Evolutionary conservation across 2,797 vertebrate genomes (phyloP).

Genomic region (Bradypodion pumilum): DNA sequence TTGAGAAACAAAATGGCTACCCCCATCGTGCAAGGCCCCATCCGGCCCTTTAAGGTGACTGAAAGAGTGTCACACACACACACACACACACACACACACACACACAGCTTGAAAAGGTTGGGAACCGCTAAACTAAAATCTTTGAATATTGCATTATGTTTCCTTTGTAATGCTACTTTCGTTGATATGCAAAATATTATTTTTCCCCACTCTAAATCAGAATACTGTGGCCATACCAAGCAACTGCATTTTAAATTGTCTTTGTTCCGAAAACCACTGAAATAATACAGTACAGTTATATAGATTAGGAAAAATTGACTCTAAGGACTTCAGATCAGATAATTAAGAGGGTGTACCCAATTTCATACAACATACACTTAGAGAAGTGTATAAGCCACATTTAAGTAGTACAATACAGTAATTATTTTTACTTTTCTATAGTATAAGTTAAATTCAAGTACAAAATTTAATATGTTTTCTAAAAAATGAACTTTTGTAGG

Average conservation of each 20-base stretch:
- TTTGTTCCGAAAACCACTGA: conserved; percentile 20
- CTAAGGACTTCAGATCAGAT: conserved; percentile 45
- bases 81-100: too few species aligned
- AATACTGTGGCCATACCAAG: background rate
- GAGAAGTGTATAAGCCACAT: conserved; percentile 14
- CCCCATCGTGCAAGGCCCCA: too few species aligned
- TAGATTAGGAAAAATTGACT: conserved; percentile 48
- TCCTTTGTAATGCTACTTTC: background rate
- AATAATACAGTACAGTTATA: too few species aligned
- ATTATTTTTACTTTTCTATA: background rate
- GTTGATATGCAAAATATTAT: background rate
- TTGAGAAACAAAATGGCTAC: too few species aligned
- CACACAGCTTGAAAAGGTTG: too few species aligned
- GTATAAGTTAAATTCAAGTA: background rate
- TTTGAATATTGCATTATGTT: background rate
- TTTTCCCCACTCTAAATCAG: background rate
- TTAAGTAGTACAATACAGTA: too few species aligned
- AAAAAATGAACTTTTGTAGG: background rate
- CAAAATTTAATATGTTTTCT: background rate
- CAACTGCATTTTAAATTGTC: background rate
- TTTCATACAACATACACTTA: background rate
- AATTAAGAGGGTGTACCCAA: conserved; percentile 21
- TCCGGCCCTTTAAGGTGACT: too few species aligned
- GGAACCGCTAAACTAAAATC: too few species aligned
- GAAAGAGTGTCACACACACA: too few species aligned